These are phyloP conservation scores for Ormyrus thymus DNA, from an alignment of 2,888 invertebrate species.

Conservation along the genomic window DNA sequence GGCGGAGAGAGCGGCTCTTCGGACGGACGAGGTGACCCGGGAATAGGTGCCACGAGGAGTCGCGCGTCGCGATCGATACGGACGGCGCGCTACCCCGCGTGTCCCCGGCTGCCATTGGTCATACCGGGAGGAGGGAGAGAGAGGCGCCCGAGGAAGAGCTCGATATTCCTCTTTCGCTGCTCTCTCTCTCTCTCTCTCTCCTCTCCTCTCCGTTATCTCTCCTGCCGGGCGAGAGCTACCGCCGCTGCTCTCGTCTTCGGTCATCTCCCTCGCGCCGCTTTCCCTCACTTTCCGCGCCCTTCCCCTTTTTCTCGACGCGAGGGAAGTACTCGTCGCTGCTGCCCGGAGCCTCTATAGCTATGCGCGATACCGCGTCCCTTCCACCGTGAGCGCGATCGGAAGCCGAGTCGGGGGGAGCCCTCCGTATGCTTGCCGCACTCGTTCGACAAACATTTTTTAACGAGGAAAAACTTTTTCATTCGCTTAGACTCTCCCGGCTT, in stretches of 20 bases:
- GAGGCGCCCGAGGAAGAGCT: slow-evolving; percentile 61
- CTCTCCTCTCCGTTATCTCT: slow-evolving; percentile 11
- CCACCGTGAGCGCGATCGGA: too few relatives aligned
- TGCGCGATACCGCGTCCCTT: too few relatives aligned
- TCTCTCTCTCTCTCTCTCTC: slow-evolving; percentile 50
- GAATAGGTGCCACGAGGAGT: slow-evolving; percentile 57
- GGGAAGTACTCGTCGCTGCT: too few relatives aligned
- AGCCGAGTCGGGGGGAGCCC: too few relatives aligned
- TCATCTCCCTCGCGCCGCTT: slow-evolving; percentile 27
- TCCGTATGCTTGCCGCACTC: too few relatives aligned
- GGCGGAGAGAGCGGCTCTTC: slow-evolving; percentile 57
- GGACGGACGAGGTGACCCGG: slow-evolving; percentile 70
- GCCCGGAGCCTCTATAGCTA: too few relatives aligned
- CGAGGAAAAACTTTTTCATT: too few relatives aligned
- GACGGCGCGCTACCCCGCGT: slow-evolving; percentile 61
- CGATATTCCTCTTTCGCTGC: slow-evolving; percentile 63
- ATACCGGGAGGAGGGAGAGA: slow-evolving; percentile 64
- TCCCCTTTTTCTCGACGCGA: slow-evolving; percentile 28
- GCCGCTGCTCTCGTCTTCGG: slow-evolving; percentile 19
- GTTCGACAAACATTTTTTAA: too few relatives aligned
- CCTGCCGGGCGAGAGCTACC: neutral
- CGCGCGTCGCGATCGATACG: slow-evolving; percentile 66
- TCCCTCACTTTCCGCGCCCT: slow-evolving; percentile 5
- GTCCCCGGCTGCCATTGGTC: slow-evolving; percentile 73
- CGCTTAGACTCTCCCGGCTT: too few relatives aligned